phyloP scores from a whole-genome alignment of 2,113 vertebrate genomes.

The Irena cyanogastra region DNA sequence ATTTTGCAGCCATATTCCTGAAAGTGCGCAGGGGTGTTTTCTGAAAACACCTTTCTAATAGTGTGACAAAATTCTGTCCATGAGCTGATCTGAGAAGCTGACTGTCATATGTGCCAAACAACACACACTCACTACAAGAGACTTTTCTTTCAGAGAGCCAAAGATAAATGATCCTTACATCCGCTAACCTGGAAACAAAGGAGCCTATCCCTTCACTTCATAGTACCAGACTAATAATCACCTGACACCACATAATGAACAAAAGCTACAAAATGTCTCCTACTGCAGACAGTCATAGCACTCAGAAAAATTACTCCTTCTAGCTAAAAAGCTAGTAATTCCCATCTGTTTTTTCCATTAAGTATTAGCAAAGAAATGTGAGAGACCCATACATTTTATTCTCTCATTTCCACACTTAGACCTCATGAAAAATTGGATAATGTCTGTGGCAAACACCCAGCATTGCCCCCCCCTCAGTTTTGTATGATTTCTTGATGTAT shows the following conservation, averaged over 20 bases:
- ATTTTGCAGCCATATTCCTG: background rate
- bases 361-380: constrained; percentile 14
- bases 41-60: background rate
- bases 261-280: background rate
- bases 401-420: constrained; percentile 1
- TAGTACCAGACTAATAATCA: background rate
- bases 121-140: background rate
- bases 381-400: background rate
- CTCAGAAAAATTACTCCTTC: constrained; percentile 27
- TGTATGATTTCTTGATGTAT: background rate
- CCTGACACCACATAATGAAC: background rate
- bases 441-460: background rate
- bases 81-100: background rate
- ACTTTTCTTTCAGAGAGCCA: background rate
- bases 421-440: constrained; percentile 14
- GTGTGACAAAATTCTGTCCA: background rate
- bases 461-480: background rate
- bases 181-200: background rate
- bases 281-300: background rate
- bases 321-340: background rate
- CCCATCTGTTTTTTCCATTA: constrained; percentile 41
- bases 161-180: background rate
- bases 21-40: background rate
- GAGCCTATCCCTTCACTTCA: background rate
- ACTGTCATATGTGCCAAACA: background rate